Base-by-base conservation (phyloP, 2,888 invertebrate species). In the Epistrophe eligans region DNA sequence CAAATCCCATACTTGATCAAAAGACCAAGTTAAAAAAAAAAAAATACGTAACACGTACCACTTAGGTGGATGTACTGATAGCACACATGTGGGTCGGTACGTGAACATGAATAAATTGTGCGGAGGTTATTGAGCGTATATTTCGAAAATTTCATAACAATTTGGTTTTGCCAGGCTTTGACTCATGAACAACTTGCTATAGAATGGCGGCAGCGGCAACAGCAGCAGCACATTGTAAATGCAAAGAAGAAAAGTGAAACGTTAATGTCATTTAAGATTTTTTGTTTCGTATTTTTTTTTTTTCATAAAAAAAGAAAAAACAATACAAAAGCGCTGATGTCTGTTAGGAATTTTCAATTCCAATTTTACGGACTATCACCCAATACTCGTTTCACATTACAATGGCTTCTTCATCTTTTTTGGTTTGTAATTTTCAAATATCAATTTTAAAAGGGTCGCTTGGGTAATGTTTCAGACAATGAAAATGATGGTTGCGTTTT, bases 21-120 rank as follows among this genome's bases (percentile, higher is more conserved):
- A 2, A 7, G 2, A 58, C 2, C 10, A 58, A 17, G 5, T 58
- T 58, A 64, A 11, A 67, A 28, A 50, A n/a, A n/a, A n/a, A 50
- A 67, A 48, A 64, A 67, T 32, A 24, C 71, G 43, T 52, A 55
- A 48, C 84, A 84, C 84, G 84, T 84, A 80, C n/a, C 45, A 24
- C 43, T 74, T 62, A 79, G 83, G 74, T 84, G 79, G 70, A 50
- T 71, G 74, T 84, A 80, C 80, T 60, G 74, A 80, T 74, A 77
- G 72, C 66, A 77, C 82, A 77, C 82, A 77, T 79, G 66, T 67
- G 73, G 55, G 66, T 17, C 67, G 43, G 62, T 71, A 76, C 81
- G 81, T 81, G 83, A 70, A 71, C 70, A 70, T 79, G 83, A 79
- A 79, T 84, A 71, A 38, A 79, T 67, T 67, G 50, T 40, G 50